phyloP scores from a whole-genome alignment of 37 sponge, comb jelly and placozoan species.

The Agelas oroides region DNA sequence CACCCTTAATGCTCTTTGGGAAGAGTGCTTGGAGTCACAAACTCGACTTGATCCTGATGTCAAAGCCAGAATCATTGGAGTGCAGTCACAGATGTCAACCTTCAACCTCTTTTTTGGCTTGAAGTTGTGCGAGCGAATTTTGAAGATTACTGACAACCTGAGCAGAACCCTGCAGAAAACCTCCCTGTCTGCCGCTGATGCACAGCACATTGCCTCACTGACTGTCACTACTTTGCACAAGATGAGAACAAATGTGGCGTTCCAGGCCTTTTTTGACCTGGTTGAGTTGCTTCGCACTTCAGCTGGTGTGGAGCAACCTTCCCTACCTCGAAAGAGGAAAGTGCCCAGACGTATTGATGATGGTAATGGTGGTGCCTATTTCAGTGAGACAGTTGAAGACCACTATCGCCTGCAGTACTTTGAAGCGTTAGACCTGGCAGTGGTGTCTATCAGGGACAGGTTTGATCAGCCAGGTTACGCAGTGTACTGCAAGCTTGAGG shows the following conservation, averaged over 20 bases:
- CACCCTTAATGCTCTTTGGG: slow-evolving; percentile 50
- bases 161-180: slow-evolving; percentile 63
- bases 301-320: slow-evolving; percentile 10
- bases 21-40: slow-evolving; percentile 71
- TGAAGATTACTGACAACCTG: slow-evolving; percentile 77
- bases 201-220: slow-evolving; percentile 60
- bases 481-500: slow-evolving; percentile 48
- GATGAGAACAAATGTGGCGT: slow-evolving; percentile 60
- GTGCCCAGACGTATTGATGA: slow-evolving; percentile 7
- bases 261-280: background rate
- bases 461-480: slow-evolving; percentile 67
- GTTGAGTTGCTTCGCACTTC: background rate
- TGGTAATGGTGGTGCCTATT: slow-evolving; percentile 39
- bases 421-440: slow-evolving; percentile 71
- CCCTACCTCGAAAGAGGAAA: slow-evolving; percentile 45
- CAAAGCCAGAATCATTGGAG: slow-evolving; percentile 74
- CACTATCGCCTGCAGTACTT: slow-evolving; percentile 67
- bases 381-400: slow-evolving; percentile 52
- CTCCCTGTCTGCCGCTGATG: slow-evolving; percentile 68
- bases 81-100: slow-evolving; percentile 46
- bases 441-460: slow-evolving; percentile 32
- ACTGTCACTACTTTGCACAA: slow-evolving; percentile 58
- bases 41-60: slow-evolving; percentile 64
- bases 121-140: slow-evolving; percentile 59
- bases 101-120: slow-evolving; percentile 70